Percentiles rank a stretch among this genome's conserved stretches.
phyloP scores from a whole-genome alignment of 2,888 invertebrate genomes.

The Drosophila ezoana region DNA sequence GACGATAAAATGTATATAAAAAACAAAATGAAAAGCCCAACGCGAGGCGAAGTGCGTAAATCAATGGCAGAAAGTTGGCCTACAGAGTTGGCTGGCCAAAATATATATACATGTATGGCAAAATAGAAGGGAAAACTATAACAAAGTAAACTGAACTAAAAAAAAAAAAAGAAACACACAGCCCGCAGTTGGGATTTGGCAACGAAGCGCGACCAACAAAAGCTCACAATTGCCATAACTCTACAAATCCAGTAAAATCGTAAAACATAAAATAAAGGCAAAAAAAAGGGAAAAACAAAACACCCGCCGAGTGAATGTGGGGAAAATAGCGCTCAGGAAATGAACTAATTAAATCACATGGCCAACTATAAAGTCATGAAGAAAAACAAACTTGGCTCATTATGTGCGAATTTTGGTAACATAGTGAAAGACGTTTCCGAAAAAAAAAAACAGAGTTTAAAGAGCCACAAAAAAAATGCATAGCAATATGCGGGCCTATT shows the following conservation, averaged over 20 bases:
- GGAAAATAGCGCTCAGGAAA: conserved; percentile 42
- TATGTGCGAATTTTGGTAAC: background rate
- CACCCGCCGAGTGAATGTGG: conserved; percentile 37
- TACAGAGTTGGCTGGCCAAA: conserved; percentile 10
- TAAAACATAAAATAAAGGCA: background rate
- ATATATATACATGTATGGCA: background rate
- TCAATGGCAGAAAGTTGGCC: conserved; percentile 47
- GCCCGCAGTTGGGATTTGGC: conserved; percentile 13
- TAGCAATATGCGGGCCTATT: background rate
- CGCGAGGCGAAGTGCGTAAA: conserved; percentile 39
- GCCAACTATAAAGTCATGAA: conserved; percentile 10
- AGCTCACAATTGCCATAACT: conserved; percentile 13
- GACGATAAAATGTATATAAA: conserved; percentile 9
- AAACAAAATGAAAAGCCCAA: conserved; percentile 2
- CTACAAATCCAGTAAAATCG: conserved; percentile 12
- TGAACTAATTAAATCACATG: conserved; percentile 45
- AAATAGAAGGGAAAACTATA: conserved; percentile 22
- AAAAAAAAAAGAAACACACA: background rate
- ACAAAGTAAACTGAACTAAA: conserved; percentile 5
- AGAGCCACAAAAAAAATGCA: background rate
- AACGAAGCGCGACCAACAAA: conserved; percentile 24
- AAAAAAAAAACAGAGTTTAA: background rate
- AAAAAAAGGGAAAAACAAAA: conserved; percentile 5
- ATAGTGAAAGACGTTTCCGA: conserved; percentile 4
- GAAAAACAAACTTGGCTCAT: background rate